Base-by-base conservation (phyloP, 2,797 vertebrate genomes). In the Myotis findleyi region DNA sequence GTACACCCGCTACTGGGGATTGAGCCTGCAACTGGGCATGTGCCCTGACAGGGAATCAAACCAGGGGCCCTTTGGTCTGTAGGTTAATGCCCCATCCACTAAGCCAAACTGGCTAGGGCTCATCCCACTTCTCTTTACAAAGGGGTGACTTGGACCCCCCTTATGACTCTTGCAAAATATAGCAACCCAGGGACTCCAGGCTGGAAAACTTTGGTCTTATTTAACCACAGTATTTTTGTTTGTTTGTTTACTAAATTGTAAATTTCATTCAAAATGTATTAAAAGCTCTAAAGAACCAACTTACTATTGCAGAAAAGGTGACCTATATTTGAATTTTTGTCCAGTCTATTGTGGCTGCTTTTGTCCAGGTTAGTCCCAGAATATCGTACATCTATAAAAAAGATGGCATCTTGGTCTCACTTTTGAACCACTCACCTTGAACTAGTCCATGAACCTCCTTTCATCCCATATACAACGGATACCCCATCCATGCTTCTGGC, bases 321-420 rank as follows among this genome's bases (percentile, higher is more conserved):
- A 53, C 7, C 8, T 33, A n/a, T 57, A 20, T 69, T 95, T 81
- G 18, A 71, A 16, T 59, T 69, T 85, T 72, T 83, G 23, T 51
- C 41, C 2, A 72, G 30, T 30, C 55, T 73, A 3, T 55, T 23
- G 3, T 9, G 5, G 5, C 3, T 66, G 71, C n/a, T 57, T 64
- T 69, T 27, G 30, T 53, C 1, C 21, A 25, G 3, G 3, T 20
- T 4, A 12, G 12, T 55, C 27, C 9, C 12, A 53, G 79, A 69
- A 16, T 2, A 9, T 6, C 9, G 14, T 0, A 1, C 3, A 1
- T 23, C 2, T 1, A 2, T 55, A 4, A 57, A 51, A 53, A 38
- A 77, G 6, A 25, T 16, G 7, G 18, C 44, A 20, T 59, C 18
- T 62, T 7, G 5, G 4, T 71, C 66, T 91, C 75, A 8, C 5